Percentiles rank a stretch among this genome's conserved stretches.
Evolutionary conservation across 2,797 vertebrate species (phyloP).

Genomic region (Gobio occitaniae): DNA sequence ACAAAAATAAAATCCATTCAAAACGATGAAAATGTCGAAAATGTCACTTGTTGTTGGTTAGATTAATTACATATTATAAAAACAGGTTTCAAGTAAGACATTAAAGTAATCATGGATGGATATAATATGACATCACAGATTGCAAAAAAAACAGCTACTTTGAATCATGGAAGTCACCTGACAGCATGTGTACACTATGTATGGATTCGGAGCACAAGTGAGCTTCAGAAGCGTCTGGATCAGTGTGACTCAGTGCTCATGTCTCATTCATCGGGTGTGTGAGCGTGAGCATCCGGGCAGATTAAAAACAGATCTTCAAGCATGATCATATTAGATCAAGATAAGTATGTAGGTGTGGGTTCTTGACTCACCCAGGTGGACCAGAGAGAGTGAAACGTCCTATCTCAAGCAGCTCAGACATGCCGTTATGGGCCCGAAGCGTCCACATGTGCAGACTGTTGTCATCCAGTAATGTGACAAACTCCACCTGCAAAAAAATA

Average conservation of each 20-base stretch:
- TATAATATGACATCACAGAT: conserved; percentile 1
- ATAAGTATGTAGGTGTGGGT: conserved; percentile 36
- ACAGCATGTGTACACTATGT: not conserved
- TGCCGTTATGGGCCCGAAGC: conserved; percentile 83
- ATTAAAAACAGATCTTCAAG: not conserved
- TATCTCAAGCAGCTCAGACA: conserved; percentile 91
- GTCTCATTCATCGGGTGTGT: conserved; percentile 6
- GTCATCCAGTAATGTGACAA: conserved; percentile 95
- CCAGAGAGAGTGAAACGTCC: conserved; percentile 89
- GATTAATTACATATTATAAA: not conserved
- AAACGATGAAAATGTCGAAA: not conserved
- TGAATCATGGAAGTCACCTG: conserved; percentile 20
- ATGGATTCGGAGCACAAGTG: not conserved
- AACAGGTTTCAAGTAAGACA: not conserved
- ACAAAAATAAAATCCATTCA: too few species aligned
- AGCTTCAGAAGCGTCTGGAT: conserved; percentile 34
- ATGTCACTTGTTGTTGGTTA: too few species aligned
- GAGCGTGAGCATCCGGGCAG: not conserved
- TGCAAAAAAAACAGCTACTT: not conserved
- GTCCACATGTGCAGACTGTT: conserved; percentile 98
- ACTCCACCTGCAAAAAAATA: conserved; percentile 82
- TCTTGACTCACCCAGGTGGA: conserved; percentile 87
- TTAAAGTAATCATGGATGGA: not conserved
- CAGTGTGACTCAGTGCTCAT: conserved; percentile 32
- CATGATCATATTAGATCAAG: conserved; percentile 1